Conservation (phyloP, 2,797 vertebrate genomes). For the Atherinosoma microstoma region DNA sequence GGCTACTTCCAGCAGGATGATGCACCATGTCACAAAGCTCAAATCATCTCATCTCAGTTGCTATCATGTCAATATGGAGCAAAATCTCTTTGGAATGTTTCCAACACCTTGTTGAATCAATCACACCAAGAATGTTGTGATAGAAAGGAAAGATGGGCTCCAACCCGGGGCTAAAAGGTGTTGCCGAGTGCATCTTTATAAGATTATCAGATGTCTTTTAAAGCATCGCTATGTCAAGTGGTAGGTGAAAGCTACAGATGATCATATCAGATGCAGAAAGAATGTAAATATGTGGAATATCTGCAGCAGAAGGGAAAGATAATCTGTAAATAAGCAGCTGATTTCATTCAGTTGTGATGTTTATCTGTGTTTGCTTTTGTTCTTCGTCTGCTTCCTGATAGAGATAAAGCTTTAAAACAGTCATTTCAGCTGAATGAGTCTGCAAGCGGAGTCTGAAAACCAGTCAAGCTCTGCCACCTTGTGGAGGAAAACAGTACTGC, state of each 20-base stretch:
- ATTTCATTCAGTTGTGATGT: neutral
- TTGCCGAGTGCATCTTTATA: neutral
- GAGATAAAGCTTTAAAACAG: neutral
- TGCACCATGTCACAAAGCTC: too few species aligned
- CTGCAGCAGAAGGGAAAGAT: too few species aligned
- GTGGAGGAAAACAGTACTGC: constrained; percentile 46
- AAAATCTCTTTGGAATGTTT: too few species aligned
- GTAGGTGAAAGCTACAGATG: neutral
- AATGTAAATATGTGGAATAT: constrained; percentile 22
- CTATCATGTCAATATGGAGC: too few species aligned
- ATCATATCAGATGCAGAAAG: constrained; percentile 8
- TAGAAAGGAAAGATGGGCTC: too few species aligned
- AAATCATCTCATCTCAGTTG: too few species aligned
- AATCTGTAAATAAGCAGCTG: neutral
- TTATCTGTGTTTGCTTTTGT: neutral
- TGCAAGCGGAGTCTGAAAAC: constrained; percentile 6
- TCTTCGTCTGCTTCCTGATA: neutral
- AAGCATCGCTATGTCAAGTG: neutral
- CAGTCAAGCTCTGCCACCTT: constrained; percentile 37
- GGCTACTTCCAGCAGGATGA: too few species aligned
- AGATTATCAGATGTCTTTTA: neutral
- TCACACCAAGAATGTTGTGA: too few species aligned
- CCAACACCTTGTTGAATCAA: too few species aligned
- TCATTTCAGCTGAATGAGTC: neutral
- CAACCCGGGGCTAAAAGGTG: too few species aligned